Conservation (phyloP, 2,797 vertebrate genomes). For the Leptatherina wallacei region DNA sequence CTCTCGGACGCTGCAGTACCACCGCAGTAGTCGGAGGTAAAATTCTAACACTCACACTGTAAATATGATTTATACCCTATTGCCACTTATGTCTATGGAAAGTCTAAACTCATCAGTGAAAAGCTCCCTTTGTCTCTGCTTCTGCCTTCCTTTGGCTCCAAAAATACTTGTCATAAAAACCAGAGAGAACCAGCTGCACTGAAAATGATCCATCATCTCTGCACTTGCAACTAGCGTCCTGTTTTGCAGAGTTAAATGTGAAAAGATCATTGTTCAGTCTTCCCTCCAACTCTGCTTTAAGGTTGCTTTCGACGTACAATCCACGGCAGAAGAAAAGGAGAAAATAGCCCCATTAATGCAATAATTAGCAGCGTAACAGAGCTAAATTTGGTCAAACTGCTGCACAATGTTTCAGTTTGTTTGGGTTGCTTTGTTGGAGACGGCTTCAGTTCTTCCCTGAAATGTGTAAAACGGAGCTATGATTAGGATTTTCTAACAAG, state of each 20-base stretch:
- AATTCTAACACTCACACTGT: not conserved
- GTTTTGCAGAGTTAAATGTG: slow-evolving; percentile 17
- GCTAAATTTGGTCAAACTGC: slow-evolving; percentile 8
- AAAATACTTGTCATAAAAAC: slow-evolving; percentile 25
- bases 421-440: not conserved
- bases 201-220: not conserved
- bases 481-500: not conserved
- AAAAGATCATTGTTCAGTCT: slow-evolving; percentile 28
- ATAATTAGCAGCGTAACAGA: slow-evolving; percentile 18
- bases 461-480: not conserved
- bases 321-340: not conserved
- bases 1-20: not conserved
- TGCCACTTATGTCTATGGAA: slow-evolving; percentile 23
- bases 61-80: slow-evolving; percentile 21
- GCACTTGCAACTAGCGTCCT: slow-evolving; percentile 7
- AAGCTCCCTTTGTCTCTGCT: slow-evolving; percentile 25
- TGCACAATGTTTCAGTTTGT: not conserved
- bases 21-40: not conserved
- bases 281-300: slow-evolving; percentile 22
- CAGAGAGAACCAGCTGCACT: slow-evolving; percentile 18
- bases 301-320: slow-evolving; percentile 19
- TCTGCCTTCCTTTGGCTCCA: slow-evolving; percentile 6
- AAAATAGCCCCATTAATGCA: slow-evolving; percentile 15
- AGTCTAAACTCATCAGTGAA: slow-evolving; percentile 20
- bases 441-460: slow-evolving; percentile 12